A percentile compares a stretch with the other conserved stretches of the same genome.
phyloP scores from a whole-genome alignment of 2,888 invertebrate genomes.

The Halictus quadricinctus region DNA sequence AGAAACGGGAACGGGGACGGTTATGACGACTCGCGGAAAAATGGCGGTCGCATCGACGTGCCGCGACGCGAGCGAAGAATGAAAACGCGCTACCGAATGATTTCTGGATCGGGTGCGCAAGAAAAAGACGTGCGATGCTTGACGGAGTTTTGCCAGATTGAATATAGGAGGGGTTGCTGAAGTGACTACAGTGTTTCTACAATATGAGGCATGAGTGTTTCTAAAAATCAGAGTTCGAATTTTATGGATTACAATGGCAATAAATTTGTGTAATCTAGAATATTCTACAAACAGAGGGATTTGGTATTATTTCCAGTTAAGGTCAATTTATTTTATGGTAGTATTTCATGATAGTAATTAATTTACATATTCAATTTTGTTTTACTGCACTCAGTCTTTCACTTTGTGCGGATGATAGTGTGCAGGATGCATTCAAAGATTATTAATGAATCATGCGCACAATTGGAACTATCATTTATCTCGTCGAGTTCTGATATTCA shows the following conservation, averaged over 20 bases:
- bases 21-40: neutral
- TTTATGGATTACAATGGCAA: no score
- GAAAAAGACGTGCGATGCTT: neutral
- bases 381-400: neutral
- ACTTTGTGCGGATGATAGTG: neutral
- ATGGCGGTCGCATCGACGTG: neutral
- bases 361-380: no score
- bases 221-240: no score
- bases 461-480: neutral
- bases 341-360: no score
- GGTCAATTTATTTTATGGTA: no score
- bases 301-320: no score
- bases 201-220: no score
- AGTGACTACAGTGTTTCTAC: neutral
- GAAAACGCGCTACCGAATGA: neutral
- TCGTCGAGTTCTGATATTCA: constrained; percentile 25
- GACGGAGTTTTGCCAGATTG: neutral
- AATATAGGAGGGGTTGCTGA: rapidly evolving
- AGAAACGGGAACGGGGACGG: neutral
- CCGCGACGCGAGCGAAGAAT: neutral
- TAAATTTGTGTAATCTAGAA: no score
- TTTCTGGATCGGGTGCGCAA: neutral
- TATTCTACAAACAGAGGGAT: no score
- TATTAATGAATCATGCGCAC: neutral
- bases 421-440: neutral